phyloP scores from a whole-genome alignment of 1,140 invertebrate species.

The Goniozus legneri region DNA sequence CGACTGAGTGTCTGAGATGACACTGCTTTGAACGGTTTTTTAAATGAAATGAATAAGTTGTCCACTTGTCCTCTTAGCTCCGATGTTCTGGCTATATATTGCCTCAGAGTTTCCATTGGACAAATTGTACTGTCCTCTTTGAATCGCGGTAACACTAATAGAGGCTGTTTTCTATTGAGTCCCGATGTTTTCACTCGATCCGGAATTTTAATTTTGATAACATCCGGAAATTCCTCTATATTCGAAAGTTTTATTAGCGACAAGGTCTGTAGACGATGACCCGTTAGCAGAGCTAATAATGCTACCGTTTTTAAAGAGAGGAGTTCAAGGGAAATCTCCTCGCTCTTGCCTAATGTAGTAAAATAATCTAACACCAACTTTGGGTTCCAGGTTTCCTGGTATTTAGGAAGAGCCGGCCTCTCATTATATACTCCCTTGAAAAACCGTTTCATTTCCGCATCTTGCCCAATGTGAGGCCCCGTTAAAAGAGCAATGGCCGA shows the following conservation, averaged over 20 bases:
- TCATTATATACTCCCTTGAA: slow-evolving; percentile 20
- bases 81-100: background rate
- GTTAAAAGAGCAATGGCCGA: slow-evolving; percentile 12
- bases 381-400: slow-evolving; percentile 22
- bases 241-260: background rate
- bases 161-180: background rate
- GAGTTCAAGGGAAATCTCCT: slow-evolving; percentile 14
- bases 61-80: background rate
- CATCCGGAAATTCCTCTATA: background rate
- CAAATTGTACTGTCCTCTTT: background rate
- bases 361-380: slow-evolving; percentile 19
- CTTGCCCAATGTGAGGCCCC: slow-evolving; percentile 7
- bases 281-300: slow-evolving; percentile 19
- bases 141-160: background rate
- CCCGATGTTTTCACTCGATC: background rate
- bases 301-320: slow-evolving; percentile 13
- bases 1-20: slow-evolving; percentile 4
- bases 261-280: background rate
- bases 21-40: slow-evolving; percentile 4
- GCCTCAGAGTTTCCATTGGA: background rate
- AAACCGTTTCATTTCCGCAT: slow-evolving; percentile 17
- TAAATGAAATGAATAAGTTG: background rate
- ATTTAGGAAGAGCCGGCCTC: slow-evolving; percentile 19
- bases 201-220: background rate
- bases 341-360: background rate